Evolutionary conservation across 2,797 vertebrate genomes (phyloP).

Genomic region (Avahi laniger): DNA sequence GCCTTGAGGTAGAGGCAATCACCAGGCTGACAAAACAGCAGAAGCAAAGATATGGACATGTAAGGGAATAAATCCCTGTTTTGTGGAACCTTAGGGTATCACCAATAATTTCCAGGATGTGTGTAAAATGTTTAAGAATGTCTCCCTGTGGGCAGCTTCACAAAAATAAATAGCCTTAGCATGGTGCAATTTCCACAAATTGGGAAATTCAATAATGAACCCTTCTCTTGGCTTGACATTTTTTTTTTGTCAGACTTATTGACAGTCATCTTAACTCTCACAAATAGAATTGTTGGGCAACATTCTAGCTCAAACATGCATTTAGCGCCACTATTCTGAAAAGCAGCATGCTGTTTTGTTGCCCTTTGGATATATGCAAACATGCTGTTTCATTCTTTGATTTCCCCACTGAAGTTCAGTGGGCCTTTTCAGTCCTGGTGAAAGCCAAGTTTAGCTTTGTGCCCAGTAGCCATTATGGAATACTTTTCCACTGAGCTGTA

Average conservation of each 20-base stretch:
- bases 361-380: constrained; percentile 54
- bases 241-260: constrained; percentile 38
- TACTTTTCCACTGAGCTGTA: neutral
- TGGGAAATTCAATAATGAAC: neutral
- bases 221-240: neutral
- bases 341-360: constrained; percentile 36
- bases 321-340: constrained; percentile 40
- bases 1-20: neutral
- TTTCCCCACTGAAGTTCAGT: constrained; percentile 35
- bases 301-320: constrained; percentile 38
- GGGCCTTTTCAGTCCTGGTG: neutral
- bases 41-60: neutral
- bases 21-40: neutral
- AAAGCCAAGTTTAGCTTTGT: constrained; percentile 28
- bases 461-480: neutral
- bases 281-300: constrained; percentile 48
- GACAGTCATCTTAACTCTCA: constrained; percentile 32
- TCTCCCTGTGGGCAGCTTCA: neutral
- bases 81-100: neutral
- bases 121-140: neutral
- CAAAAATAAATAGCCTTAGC: constrained; percentile 35
- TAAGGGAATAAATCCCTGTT: neutral
- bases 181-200: neutral
- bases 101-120: neutral
- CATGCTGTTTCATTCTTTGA: constrained; percentile 31